Base-by-base conservation (phyloP, 2,113 vertebrate species). In the Turdus rufiventris region DNA sequence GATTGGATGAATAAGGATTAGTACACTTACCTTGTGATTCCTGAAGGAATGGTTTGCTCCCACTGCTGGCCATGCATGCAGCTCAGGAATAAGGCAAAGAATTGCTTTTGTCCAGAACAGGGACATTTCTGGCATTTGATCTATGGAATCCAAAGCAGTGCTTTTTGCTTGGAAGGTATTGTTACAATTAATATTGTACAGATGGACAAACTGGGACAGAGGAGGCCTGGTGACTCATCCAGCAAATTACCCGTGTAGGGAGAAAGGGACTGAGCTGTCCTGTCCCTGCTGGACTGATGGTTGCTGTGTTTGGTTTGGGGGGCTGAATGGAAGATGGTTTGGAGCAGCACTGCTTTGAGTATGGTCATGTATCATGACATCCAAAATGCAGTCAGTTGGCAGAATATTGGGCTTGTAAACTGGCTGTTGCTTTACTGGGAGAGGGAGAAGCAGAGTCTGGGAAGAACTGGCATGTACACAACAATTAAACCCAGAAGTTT, bases 281-380 rank as follows among this genome's bases (percentile, higher is more conserved):
- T 47, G 53, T 67, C 73, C 42, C 73, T 67, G 51, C 60, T 62
- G 51, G 53, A 45, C 57, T 3, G 1, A 26, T 3, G 6, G 63
- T 72, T 83, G 62, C 34, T 0, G 0, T 51, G 33, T 50, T 19
- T 40, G 63, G 54, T 88, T 79, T 0, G 0, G 47, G 62, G 17
- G 57, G 43, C 47, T 70, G 85, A 85, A 28, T 2, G 2, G n/a
- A 89, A 91, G 34, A 17, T 1, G 1, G 19, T 72, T 68, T 60
- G 73, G 62, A 91, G 57, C 65, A 67, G 66, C 13, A 0, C 56
- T 84, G 28, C 53, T 84, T 42, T 66, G 83, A 29, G 23, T 45
- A 34, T 21, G 31, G 19, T 74, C 67, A 18, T 31, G 29, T 67
- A 26, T n/a, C 14, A 20, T 42, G 60, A 23, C 28, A 60, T 74